Percentiles rank a stretch among this genome's conserved stretches.
phyloP scores from a whole-genome alignment of 2,113 vertebrate species.

The Holacanthus passer region DNA sequence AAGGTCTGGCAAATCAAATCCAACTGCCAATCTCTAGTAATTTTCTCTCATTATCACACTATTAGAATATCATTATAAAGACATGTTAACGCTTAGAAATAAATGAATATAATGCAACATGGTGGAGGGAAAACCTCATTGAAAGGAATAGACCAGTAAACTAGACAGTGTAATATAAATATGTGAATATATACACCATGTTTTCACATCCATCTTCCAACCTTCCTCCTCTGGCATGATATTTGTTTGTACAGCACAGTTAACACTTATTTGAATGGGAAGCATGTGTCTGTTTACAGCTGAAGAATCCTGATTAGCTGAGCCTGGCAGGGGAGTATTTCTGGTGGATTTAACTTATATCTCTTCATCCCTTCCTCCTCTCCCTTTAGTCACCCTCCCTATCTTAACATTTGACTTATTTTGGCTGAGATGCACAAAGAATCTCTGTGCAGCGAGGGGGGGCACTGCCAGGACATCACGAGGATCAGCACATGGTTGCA shows the following conservation, averaged over 20 bases:
- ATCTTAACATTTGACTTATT: conserved; percentile 39
- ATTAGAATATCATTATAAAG: not conserved
- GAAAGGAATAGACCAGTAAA: not conserved
- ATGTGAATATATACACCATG: not conserved
- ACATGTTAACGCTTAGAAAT: not conserved
- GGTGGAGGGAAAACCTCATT: not conserved
- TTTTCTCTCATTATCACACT: not conserved
- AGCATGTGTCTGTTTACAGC: conserved; percentile 18
- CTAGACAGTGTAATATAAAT: not conserved
- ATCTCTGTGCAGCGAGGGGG: conserved; percentile 27
- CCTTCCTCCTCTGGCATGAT: not conserved
- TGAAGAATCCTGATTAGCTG: conserved; percentile 18
- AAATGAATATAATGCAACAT: not conserved
- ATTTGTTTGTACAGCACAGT: not conserved
- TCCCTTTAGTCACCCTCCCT: conserved; percentile 3
- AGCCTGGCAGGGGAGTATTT: not conserved
- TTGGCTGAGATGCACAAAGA: conserved; percentile 61
- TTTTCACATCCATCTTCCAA: conserved; percentile 5
- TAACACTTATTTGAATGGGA: conserved; percentile 14
- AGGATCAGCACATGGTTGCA: conserved; percentile 59
- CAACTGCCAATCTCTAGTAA: not conserved
- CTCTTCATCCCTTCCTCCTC: no score
- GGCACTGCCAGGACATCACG: conserved; percentile 55
- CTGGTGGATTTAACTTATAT: not conserved
- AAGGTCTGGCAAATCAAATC: not conserved